Percentiles rank a stretch among this genome's conserved stretches.
Evolutionary conservation across 1,140 invertebrate species (phyloP).

Genomic region (Conus ventricosus): DNA sequence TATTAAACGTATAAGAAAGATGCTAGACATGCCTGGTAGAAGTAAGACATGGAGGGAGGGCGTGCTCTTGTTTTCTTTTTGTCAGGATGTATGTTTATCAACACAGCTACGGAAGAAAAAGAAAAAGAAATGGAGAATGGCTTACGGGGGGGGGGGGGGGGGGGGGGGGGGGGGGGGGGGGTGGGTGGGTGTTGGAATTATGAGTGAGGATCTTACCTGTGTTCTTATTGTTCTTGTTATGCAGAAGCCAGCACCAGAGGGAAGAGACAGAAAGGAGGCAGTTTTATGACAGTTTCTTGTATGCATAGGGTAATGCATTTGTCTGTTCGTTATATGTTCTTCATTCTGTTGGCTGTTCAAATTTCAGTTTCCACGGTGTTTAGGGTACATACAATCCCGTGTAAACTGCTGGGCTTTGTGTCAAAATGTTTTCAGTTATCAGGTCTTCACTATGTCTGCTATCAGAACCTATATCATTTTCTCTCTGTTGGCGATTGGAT

Average conservation of each 20-base stretch:
- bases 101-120: background rate
- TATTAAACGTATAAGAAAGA: too few relatives aligned
- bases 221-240: background rate
- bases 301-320: slow-evolving; percentile 47
- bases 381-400: background rate
- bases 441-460: too few relatives aligned
- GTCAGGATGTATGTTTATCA: too few relatives aligned
- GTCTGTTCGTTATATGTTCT: background rate
- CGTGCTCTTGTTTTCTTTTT: too few relatives aligned
- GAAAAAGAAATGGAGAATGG: background rate
- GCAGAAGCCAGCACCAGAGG: background rate
- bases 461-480: too few relatives aligned
- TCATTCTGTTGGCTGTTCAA: background rate
- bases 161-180: background rate
- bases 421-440: background rate
- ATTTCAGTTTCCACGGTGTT: background rate
- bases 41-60: too few relatives aligned
- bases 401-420: background rate
- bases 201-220: background rate
- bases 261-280: slow-evolving; percentile 46
- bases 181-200: too few relatives aligned
- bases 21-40: too few relatives aligned
- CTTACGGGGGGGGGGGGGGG: background rate
- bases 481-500: too few relatives aligned
- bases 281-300: slow-evolving; percentile 52